A percentile compares a stretch with the other conserved stretches of the same genome.
These are phyloP conservation scores for Lasioglossum morio DNA, from an alignment of 2,888 invertebrate genomes.

Conservation along the genomic window DNA sequence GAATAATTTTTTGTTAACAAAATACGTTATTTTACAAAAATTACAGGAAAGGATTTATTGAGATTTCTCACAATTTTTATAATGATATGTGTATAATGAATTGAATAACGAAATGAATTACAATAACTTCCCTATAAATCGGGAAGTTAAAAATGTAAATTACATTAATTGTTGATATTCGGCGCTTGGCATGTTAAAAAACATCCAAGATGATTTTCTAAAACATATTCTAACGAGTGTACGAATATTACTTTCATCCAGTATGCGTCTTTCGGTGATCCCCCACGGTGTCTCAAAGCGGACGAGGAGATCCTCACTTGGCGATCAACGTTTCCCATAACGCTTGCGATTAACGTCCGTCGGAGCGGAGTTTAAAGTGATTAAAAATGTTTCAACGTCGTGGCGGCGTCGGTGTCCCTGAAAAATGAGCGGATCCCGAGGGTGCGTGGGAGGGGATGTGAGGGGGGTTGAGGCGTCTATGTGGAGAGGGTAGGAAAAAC, in stretches of 20 bases:
- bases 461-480: background rate
- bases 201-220: background rate
- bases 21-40: no score
- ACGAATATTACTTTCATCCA: background rate
- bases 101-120: no score
- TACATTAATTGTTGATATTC: no score
- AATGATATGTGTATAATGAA: no score
- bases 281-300: background rate
- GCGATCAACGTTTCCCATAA: conserved; percentile 39
- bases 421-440: conserved; percentile 38
- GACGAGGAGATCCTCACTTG: background rate
- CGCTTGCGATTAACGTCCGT: conserved; percentile 34
- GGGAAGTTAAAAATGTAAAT: no score
- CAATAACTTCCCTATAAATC: no score
- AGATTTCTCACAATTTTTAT: no score
- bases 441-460: background rate
- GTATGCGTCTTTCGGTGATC: background rate
- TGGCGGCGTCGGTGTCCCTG: conserved; percentile 16
- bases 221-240: background rate
- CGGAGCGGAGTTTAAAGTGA: conserved; percentile 65
- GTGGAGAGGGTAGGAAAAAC: conserved; percentile 37
- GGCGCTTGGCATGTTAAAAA: no score
- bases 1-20: no score
- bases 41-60: no score
- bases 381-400: conserved; percentile 69